phyloP scores from a whole-genome alignment of 1,140 invertebrate genomes.

The Eumaeus atala region DNA sequence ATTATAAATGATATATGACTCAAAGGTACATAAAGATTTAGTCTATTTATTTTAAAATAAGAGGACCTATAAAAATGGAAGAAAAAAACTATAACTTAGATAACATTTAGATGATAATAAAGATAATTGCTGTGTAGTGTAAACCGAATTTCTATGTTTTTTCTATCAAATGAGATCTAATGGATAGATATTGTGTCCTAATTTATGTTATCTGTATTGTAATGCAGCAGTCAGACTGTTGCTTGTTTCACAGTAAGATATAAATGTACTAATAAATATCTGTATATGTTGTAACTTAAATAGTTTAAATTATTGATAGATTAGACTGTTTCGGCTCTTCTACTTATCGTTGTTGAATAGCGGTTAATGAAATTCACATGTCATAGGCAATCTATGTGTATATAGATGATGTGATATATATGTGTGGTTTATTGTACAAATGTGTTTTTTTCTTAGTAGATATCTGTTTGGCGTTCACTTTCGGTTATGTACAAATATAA shows the following conservation, averaged over 20 bases:
- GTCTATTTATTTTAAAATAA: neutral
- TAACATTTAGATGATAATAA: no score
- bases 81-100: no score
- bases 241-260: neutral
- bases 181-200: neutral
- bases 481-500: slow-evolving; percentile 51
- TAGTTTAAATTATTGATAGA: slow-evolving; percentile 12
- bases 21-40: neutral
- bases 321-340: slow-evolving; percentile 21
- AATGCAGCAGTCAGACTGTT: neutral
- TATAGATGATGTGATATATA: slow-evolving; percentile 42
- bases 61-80: neutral
- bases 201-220: neutral
- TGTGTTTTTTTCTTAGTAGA: slow-evolving; percentile 29
- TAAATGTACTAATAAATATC: slow-evolving; percentile 11
- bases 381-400: slow-evolving; percentile 55
- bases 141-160: no score
- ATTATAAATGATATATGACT: neutral
- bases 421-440: slow-evolving; percentile 41
- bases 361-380: slow-evolving; percentile 45
- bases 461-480: slow-evolving; percentile 45
- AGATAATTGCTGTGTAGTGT: no score
- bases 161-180: no score
- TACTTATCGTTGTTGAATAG: slow-evolving; percentile 30
- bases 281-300: slow-evolving; percentile 20